Percentiles rank a stretch among this genome's conserved stretches.
phyloP scores from a whole-genome alignment of 2,113 vertebrate species.

The Pica pica region DNA sequence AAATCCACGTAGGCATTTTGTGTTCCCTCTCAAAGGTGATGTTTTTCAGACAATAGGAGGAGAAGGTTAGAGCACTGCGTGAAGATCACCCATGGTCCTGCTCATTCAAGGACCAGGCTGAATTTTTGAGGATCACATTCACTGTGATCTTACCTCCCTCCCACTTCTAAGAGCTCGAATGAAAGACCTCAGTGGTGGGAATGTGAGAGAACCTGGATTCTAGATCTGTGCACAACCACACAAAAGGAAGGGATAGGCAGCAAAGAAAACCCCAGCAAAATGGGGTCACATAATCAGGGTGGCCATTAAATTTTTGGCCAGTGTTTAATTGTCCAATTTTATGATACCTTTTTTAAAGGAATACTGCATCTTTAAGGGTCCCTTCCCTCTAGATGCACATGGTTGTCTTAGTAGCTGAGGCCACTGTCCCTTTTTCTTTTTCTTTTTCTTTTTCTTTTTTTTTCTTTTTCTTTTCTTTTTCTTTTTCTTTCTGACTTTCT shows the following conservation, averaged over 20 bases:
- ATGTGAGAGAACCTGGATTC: background rate
- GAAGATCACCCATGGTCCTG: background rate
- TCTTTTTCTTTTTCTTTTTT: constrained; percentile 54
- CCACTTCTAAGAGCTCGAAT: background rate
- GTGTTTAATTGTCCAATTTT: constrained; percentile 41
- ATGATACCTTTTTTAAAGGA: constrained; percentile 61
- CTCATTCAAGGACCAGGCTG: background rate
- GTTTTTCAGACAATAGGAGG: background rate
- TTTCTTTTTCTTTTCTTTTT: constrained; percentile 47
- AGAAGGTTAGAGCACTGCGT: background rate
- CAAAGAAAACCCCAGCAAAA: constrained; percentile 17
- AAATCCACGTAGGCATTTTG: background rate
- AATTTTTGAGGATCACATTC: background rate
- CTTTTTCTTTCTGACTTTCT: constrained; percentile 51
- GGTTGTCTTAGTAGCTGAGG: constrained; percentile 72
- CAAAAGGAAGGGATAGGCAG: background rate
- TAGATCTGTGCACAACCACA: background rate
- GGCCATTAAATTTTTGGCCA: background rate
- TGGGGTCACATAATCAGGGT: background rate
- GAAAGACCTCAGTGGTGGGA: background rate
- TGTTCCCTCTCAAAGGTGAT: background rate
- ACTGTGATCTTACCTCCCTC: background rate
- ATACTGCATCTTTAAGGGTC: constrained; percentile 74
- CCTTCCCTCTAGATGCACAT: constrained; percentile 67
- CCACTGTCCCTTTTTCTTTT: constrained; percentile 65